Evolutionary conservation across 2,888 invertebrate species (phyloP), one percentile per base, ranked within the genome.

Genomic region (Cryptus armator): DNA sequence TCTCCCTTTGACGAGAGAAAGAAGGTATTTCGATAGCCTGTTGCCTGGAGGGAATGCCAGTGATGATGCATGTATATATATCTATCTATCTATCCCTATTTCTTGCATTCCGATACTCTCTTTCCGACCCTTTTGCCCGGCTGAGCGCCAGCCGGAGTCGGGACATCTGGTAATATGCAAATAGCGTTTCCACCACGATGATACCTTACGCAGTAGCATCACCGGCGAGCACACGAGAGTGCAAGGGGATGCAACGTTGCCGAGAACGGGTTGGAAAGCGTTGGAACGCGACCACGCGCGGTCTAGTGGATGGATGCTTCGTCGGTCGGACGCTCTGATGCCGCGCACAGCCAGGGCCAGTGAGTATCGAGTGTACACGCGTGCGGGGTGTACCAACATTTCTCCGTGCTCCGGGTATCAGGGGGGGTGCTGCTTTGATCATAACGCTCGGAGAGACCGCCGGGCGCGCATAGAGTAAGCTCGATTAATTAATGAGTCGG

Each of bases 151-250:
- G 48, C 32, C 32, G 37, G 53, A 66, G 81, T 29, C 62, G 59
- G 68, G 89, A 87, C 88, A 89, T 88, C 90, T 88, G 74, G 90
- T 90, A 91, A 92, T 92, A 91, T 92, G 92, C 90, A 92, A 92
- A 91, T 92, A 91, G 91, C 90, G 87, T 89, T 88, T 88, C 89
- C 87, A 88, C 89, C 89, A 88, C 88, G 88, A 74, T 81, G 46
- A 64, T 67, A 46, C 87, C 14, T 14, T 32, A 14, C 14, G 86
- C 86, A 86, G 86, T 85, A 89, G 24, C 79, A 72, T 70, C 44
- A 75, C 70, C 77, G 79, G 80, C 79, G 74, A 83, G 75, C 72
- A 71, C 80, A 67, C 76, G 87, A 79, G 86, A 84, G 59, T 62
- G 62, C 62, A 62, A 62, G 32, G 14, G 37, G 29, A 29, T 62